phyloP scores from a whole-genome alignment of 2,797 vertebrate species.

The Danio aesculapii region DNA sequence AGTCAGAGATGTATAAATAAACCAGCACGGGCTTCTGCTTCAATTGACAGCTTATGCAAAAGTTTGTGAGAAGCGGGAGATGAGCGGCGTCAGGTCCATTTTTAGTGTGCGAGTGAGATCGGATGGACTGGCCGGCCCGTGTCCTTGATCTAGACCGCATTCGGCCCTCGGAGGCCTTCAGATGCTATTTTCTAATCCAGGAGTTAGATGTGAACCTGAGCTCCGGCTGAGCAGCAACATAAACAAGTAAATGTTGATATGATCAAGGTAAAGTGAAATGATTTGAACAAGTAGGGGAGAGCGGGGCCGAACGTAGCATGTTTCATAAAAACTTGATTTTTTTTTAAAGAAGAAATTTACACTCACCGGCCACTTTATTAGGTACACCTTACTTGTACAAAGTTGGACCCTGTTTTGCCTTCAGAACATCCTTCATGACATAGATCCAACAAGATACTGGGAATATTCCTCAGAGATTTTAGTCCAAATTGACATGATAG shows the following conservation, averaged over 20 bases:
- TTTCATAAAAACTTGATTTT: too few species aligned
- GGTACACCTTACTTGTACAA: too few species aligned
- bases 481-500: too few species aligned
- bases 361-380: too few species aligned
- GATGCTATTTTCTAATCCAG: neutral
- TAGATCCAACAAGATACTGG: too few species aligned
- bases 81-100: neutral
- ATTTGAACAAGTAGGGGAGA: neutral
- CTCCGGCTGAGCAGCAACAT: neutral
- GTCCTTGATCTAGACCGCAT: conserved; percentile 30
- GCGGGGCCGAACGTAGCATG: too few species aligned
- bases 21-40: conserved; percentile 55
- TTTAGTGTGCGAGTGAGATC: conserved; percentile 22
- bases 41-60: conserved; percentile 63
- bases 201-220: neutral
- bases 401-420: too few species aligned
- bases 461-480: too few species aligned
- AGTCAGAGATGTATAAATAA: conserved; percentile 70
- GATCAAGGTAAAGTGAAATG: neutral
- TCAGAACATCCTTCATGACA: too few species aligned
- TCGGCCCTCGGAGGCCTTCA: neutral
- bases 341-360: too few species aligned
- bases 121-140: neutral
- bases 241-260: neutral
- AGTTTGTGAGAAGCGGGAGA: conserved; percentile 50